Evolutionary conservation across 2,888 invertebrate genomes (phyloP), one percentile per base, ranked within the genome.

Genomic region (Epinotia demarniana): DNA sequence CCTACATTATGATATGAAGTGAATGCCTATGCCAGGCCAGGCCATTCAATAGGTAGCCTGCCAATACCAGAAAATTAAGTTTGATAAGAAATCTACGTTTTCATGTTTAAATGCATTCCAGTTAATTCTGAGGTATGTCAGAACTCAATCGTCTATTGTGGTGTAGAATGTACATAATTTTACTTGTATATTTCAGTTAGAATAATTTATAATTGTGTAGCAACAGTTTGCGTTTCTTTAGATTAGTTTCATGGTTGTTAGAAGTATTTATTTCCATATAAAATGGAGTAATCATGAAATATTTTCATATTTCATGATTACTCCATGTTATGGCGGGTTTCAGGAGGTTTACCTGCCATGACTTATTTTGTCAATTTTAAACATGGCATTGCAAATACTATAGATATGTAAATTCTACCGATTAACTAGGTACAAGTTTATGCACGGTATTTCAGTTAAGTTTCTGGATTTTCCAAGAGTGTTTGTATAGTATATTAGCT

Each of bases 11-110:
- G 27, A 23, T 19, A 18, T 39, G 27, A 23, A 19, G 39, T 19
- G 2, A 16, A 19, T 53, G 33, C 39, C n/a, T n/a, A n/a, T n/a
- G n/a, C n/a, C n/a, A n/a, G n/a, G n/a, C n/a, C 33, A 23, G 19
- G 8, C 39, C 39, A 39, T 9, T 39, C 39, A 39, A 39, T 39
- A 9, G 39, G 62, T 49, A 64, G 58, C 57, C 18, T 23, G 55
- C 18, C 16, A 46, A 27, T 16, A 63, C 57, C 55, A 53, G 49
- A 46, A 68, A 68, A 73, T 73, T 46, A 16, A 64, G 43, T 60
- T 60, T 73, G 73, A 69, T 68, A 73, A 69, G 62, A 27, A 46
- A 18, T 68, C 55, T 55, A 61, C 27, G 61, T 13, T 33, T 11
- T n/a, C 57, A 43, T 33, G 27, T 27, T n/a, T 2, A 23, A 49